Percentiles rank a stretch among this genome's conserved stretches.
Conservation (phyloP, 1,140 invertebrate genomes). For the Triops cancriformis region DNA sequence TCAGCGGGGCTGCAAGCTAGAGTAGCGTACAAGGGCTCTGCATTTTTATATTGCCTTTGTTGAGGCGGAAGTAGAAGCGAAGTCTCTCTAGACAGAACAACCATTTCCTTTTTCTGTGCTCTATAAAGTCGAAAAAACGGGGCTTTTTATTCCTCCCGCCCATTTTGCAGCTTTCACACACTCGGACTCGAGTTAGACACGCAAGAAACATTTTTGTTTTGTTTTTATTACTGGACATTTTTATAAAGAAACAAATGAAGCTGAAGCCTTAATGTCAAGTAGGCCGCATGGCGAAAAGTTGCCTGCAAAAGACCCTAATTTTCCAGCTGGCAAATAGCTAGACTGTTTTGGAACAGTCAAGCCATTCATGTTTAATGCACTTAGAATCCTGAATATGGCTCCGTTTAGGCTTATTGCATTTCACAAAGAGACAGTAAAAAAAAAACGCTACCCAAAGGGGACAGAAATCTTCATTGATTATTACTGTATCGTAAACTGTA, state of each 20-base stretch:
- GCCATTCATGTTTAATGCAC: too few species aligned
- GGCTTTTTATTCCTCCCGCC: not conserved
- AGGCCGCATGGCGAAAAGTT: not conserved
- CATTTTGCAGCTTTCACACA: not conserved
- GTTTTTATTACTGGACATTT: not conserved
- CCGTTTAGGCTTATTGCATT: too few species aligned
- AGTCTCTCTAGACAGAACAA: not conserved
- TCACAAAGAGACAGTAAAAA: too few species aligned
- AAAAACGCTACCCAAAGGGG: too few species aligned
- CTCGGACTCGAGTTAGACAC: not conserved
- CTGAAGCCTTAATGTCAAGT: not conserved
- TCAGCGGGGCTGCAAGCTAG: not conserved
- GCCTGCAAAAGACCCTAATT: not conserved
- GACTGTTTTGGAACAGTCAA: too few species aligned
- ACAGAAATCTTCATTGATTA: too few species aligned
- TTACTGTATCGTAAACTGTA: too few species aligned
- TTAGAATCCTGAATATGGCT: too few species aligned
- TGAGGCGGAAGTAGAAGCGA: not conserved
- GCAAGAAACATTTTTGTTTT: too few species aligned
- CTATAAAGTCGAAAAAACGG: not conserved
- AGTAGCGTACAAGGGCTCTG: not conserved
- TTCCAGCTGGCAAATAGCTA: not conserved
- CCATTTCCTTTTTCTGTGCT: not conserved
- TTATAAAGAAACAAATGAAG: not conserved
- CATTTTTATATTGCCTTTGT: slow-evolving; percentile 12